These are phyloP conservation scores for Cheiracanthium punctorium DNA, from an alignment of 2,888 invertebrate genomes.

Conservation along the genomic window DNA sequence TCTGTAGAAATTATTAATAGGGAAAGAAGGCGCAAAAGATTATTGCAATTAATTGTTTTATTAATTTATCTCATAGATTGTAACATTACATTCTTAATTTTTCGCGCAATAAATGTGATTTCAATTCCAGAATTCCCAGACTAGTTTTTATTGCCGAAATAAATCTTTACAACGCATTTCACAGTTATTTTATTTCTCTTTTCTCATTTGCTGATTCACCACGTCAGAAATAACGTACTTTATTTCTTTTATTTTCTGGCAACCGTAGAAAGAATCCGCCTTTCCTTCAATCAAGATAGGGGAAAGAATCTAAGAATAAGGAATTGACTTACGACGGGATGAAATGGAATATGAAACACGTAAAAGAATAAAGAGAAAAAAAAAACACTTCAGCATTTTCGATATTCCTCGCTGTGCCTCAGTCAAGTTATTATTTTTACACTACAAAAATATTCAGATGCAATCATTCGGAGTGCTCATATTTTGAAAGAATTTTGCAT, in stretches of 20 bases:
- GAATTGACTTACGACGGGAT: background rate
- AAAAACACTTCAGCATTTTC: background rate
- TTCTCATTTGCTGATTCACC: conserved; percentile 7
- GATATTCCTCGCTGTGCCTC: background rate
- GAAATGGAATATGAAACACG: conserved; percentile 1
- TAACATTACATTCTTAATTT: no score
- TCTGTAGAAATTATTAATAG: no score
- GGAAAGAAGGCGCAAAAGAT: no score
- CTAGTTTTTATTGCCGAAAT: no score
- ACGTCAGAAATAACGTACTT: background rate
- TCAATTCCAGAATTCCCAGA: no score
- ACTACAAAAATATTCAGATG: background rate
- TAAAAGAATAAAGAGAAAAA: no score
- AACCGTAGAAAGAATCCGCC: background rate
- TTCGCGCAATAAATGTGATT: no score
- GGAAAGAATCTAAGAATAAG: background rate
- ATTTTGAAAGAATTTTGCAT: background rate
- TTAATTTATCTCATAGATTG: no score
- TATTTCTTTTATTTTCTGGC: background rate
- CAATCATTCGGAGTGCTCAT: background rate
- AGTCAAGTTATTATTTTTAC: background rate
- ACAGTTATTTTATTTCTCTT: background rate
- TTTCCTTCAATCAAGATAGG: background rate
- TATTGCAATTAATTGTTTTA: no score
- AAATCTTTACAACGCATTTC: background rate